Conservation (phyloP, 2,888 invertebrate genomes). For the Rhabditoides inermis region DNA sequence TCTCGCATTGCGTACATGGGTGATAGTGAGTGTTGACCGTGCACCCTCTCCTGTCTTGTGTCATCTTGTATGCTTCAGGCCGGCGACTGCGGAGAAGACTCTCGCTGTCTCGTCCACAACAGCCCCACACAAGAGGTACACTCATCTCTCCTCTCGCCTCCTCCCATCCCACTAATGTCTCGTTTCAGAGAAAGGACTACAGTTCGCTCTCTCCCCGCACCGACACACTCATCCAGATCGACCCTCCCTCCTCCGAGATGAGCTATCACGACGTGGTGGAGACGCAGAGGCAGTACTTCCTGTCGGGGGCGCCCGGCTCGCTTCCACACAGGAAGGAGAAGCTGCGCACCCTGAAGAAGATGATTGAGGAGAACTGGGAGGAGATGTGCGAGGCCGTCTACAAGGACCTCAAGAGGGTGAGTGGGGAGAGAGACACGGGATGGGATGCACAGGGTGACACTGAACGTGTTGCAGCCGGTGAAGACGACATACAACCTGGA, state of each 20-base stretch:
- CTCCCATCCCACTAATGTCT: too few relatives aligned
- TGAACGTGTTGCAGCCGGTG: slow-evolving; percentile 10
- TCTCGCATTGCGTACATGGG: too few relatives aligned
- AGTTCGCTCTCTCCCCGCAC: neutral
- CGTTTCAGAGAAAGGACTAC: too few relatives aligned
- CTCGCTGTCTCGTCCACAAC: too few relatives aligned
- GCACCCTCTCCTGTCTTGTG: too few relatives aligned
- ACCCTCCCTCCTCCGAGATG: too few relatives aligned
- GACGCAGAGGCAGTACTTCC: slow-evolving; percentile 25
- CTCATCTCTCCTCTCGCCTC: too few relatives aligned
- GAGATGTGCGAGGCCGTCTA: slow-evolving; percentile 35
- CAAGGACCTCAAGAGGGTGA: slow-evolving; percentile 38
- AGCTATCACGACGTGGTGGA: slow-evolving; percentile 20
- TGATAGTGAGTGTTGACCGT: too few relatives aligned
- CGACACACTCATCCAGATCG: neutral
- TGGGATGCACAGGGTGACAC: neutral
- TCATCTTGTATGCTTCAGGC: too few relatives aligned
- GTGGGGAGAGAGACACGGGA: slow-evolving; percentile 21
- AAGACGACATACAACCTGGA: slow-evolving; percentile 27
- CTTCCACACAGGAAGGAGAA: neutral
- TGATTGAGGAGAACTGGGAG: slow-evolving; percentile 31
- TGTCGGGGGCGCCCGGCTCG: slow-evolving; percentile 13
- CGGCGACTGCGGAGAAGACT: too few relatives aligned
- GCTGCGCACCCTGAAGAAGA: slow-evolving; percentile 25
- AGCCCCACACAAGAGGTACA: too few relatives aligned